Percentiles rank a stretch among this genome's conserved stretches.
These are phyloP conservation scores for Cynopterus sphinx DNA, from an alignment of 2,797 vertebrate genomes.

Conservation along the genomic window DNA sequence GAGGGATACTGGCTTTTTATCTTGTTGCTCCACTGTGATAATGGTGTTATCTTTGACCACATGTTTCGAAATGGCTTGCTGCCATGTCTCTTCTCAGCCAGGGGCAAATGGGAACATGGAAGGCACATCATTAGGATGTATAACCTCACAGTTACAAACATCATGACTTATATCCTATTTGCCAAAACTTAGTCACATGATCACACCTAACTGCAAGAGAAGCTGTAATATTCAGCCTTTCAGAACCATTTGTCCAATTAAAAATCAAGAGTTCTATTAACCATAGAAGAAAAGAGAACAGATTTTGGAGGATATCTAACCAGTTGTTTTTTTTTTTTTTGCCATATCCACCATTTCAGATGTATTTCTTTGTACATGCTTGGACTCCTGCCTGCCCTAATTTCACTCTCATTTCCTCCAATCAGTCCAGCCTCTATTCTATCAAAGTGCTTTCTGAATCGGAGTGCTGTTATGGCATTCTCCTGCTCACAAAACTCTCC, in stretches of 20 bases:
- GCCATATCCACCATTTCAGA: background rate
- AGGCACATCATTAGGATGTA: background rate
- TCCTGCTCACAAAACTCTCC: background rate
- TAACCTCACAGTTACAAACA: background rate
- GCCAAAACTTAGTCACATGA: background rate
- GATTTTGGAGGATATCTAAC: background rate
- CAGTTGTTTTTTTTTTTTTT: background rate
- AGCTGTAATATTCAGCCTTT: slow-evolving; percentile 22
- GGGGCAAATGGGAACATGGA: background rate
- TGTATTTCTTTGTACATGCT: background rate
- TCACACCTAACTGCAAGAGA: background rate
- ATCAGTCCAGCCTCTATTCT: background rate
- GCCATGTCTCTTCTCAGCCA: background rate
- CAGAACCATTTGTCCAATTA: background rate
- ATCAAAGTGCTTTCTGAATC: background rate
- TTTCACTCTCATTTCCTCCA: background rate
- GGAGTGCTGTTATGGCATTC: background rate
- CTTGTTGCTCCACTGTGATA: background rate
- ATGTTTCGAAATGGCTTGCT: background rate
- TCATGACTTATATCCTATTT: background rate
- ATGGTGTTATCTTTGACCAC: background rate
- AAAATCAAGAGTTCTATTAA: background rate
- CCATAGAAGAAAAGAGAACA: background rate
- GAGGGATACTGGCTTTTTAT: background rate
- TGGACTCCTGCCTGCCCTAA: background rate